Conservation (phyloP, 2,888 invertebrate species). For the Thymelicus acteon region DNA sequence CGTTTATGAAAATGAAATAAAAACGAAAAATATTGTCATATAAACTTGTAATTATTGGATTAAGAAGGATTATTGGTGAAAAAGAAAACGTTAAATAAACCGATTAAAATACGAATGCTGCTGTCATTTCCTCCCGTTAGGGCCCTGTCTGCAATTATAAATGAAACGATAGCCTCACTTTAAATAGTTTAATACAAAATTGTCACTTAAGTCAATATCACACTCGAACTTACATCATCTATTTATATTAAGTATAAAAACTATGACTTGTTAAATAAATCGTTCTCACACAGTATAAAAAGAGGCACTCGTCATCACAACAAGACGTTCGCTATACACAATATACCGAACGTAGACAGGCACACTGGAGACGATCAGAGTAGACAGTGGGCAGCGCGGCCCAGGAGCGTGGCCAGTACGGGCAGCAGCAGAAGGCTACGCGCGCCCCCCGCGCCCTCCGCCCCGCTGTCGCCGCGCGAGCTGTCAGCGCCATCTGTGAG, state of each 20-base stretch:
- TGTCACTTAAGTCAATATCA: conserved; percentile 82
- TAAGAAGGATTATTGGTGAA: conserved; percentile 84
- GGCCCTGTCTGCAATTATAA: neutral
- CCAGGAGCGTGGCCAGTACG: conserved; percentile 39
- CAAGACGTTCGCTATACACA: conserved; percentile 75
- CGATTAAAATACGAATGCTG: conserved; percentile 76
- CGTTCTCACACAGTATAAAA: conserved; percentile 77
- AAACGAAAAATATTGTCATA: conserved; percentile 84
- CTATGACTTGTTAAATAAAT: conserved; percentile 84
- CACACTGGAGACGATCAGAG: conserved; percentile 74
- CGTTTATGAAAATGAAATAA: conserved; percentile 83
- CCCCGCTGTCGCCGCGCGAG: conserved; percentile 51
- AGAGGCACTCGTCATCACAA: conserved; percentile 75
- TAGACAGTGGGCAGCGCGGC: conserved; percentile 39
- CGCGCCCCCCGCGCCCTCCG: conserved; percentile 42
- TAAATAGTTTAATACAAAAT: conserved; percentile 82
- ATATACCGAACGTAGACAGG: conserved; percentile 71
- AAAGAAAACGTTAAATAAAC: conserved; percentile 84
- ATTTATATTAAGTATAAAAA: conserved; percentile 84
- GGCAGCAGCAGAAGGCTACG: conserved; percentile 41
- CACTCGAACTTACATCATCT: conserved; percentile 84
- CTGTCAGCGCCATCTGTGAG: conserved; percentile 51
- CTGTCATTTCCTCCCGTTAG: conserved; percentile 58
- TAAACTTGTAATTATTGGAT: conserved; percentile 84
- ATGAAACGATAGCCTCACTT: conserved; percentile 48